A percentile compares a stretch with the other conserved stretches of the same genome.
Conservation (phyloP, 2,797 vertebrate genomes). For the Spondyliosoma cantharus region DNA sequence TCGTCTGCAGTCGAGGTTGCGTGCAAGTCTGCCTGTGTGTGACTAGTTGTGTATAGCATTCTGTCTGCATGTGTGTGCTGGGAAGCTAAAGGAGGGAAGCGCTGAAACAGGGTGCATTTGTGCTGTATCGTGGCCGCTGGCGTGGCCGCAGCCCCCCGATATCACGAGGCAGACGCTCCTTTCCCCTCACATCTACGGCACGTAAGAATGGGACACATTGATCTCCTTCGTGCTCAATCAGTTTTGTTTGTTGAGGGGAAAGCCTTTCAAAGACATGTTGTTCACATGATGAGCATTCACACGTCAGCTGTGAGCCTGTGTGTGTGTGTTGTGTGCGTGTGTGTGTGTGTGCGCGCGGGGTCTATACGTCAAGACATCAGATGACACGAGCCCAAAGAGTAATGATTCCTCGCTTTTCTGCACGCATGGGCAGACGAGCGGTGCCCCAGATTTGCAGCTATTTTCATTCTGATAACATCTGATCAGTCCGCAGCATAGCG, state of each 20-base stretch:
- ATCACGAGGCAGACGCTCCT: conserved; percentile 76
- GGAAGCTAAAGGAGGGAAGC: conserved; percentile 41
- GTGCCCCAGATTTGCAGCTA: conserved; percentile 37
- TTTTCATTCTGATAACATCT: conserved; percentile 53
- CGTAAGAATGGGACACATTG: conserved; percentile 68
- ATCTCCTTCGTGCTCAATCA: conserved; percentile 51
- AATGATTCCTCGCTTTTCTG: conserved; percentile 49
- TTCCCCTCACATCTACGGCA: conserved; percentile 51
- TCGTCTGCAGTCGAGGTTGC: conserved; percentile 27
- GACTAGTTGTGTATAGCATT: conserved; percentile 50
- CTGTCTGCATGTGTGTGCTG: conserved; percentile 62
- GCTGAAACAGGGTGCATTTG: conserved; percentile 84
- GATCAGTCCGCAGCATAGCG: conserved; percentile 25
- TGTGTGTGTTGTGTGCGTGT: conserved; percentile 7
- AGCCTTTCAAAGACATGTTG: conserved; percentile 27
- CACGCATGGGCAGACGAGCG: conserved; percentile 19
- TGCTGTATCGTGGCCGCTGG: conserved; percentile 81
- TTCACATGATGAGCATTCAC: conserved; percentile 60
- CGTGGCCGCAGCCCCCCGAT: conserved; percentile 69
- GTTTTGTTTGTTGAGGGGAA: conserved; percentile 40
- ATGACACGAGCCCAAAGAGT: conserved; percentile 58
- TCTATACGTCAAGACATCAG: conserved; percentile 48
- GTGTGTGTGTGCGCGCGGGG: conserved; percentile 13
- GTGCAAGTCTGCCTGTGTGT: conserved; percentile 50
- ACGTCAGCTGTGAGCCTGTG: conserved; percentile 17